Evolutionary conservation across 2,888 invertebrate species (phyloP).

Genomic region (Opisthograptis luteolata): DNA sequence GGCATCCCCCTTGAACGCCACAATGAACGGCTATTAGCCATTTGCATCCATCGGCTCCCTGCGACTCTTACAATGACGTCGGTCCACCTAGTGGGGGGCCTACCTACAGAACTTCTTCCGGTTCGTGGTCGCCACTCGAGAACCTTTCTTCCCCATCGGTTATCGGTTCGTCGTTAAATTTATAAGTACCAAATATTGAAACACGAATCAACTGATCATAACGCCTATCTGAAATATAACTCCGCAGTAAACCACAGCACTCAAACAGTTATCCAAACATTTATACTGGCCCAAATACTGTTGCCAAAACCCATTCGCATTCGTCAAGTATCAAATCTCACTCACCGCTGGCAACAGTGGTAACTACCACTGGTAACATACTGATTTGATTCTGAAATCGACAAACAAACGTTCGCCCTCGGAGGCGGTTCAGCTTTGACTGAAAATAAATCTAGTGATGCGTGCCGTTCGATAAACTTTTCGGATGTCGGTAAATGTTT

Average conservation of each 20-base stretch:
- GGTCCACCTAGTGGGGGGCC: too few species aligned
- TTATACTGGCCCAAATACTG: constrained; percentile 40
- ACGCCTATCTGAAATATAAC: constrained; percentile 15
- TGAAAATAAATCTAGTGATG: constrained; percentile 61
- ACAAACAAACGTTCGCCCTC: constrained; percentile 23
- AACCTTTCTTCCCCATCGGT: too few species aligned
- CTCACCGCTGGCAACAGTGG: constrained; percentile 19
- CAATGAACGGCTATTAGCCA: too few species aligned
- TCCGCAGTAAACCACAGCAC: constrained; percentile 31
- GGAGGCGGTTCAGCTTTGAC: constrained; percentile 43
- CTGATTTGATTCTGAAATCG: constrained; percentile 21
- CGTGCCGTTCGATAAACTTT: constrained; percentile 5
- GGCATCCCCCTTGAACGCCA: too few species aligned
- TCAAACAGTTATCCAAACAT: constrained; percentile 37
- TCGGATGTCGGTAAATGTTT: constrained; percentile 46
- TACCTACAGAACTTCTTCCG: too few species aligned
- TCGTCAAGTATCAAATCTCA: constrained; percentile 41
- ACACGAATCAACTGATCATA: constrained; percentile 26
- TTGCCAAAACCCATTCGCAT: constrained; percentile 41
- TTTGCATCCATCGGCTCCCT: too few species aligned
- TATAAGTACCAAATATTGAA: constrained; percentile 12
- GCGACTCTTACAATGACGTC: too few species aligned
- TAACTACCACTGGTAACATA: constrained; percentile 19
- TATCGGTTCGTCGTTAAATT: too few species aligned
- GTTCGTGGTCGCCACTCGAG: too few species aligned